A percentile compares a stretch with the other conserved stretches of the same genome.
Conservation (phyloP, 2,113 vertebrate genomes). For the Solea senegalensis region DNA sequence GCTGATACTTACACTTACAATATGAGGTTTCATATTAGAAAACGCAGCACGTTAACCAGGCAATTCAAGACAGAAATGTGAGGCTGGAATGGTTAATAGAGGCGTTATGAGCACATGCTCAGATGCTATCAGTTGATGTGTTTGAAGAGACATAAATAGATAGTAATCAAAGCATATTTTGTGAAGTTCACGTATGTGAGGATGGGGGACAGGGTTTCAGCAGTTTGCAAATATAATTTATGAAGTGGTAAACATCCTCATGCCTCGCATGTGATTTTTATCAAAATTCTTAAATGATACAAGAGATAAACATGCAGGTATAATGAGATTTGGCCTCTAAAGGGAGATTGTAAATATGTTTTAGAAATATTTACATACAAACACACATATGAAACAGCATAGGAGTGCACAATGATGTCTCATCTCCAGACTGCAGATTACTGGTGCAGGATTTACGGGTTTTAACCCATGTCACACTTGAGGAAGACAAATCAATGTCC, state of each 20-base stretch:
- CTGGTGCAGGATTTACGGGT: slow-evolving; percentile 66
- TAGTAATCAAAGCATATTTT: neutral
- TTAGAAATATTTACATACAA: slow-evolving; percentile 41
- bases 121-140: neutral
- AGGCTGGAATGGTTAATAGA: slow-evolving; percentile 22
- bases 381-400: neutral
- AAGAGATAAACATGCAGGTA: neutral
- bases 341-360: slow-evolving; percentile 44
- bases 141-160: neutral
- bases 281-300: neutral
- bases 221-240: slow-evolving; percentile 16
- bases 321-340: neutral
- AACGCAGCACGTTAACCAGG: slow-evolving; percentile 53
- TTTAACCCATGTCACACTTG: slow-evolving; percentile 72
- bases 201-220: slow-evolving; percentile 1
- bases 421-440: slow-evolving; percentile 75
- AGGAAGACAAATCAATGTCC: slow-evolving; percentile 74
- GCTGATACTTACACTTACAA: slow-evolving; percentile 55
- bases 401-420: slow-evolving; percentile 45
- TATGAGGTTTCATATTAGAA: slow-evolving; percentile 62
- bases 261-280: neutral
- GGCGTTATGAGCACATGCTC: neutral
- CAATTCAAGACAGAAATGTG: slow-evolving; percentile 16
- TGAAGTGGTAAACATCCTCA: slow-evolving; percentile 22
- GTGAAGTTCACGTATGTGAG: neutral